Percentiles rank a stretch among this genome's conserved stretches.
These are phyloP conservation scores for Byasa hedistus DNA, from an alignment of 2,888 invertebrate species.

Conservation along the genomic window DNA sequence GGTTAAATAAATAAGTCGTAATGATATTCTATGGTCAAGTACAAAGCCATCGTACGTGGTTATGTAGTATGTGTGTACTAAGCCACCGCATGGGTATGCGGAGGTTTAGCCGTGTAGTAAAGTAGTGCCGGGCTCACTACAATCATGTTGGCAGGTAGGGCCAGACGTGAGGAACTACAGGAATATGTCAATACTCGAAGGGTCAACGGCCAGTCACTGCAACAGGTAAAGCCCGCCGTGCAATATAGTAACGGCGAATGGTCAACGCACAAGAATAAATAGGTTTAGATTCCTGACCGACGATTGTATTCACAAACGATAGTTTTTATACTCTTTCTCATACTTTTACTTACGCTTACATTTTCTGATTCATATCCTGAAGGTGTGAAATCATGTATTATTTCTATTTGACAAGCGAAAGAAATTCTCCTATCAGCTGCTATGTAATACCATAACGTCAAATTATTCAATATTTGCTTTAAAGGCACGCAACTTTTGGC, in stretches of 20 bases:
- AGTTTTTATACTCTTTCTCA: background rate
- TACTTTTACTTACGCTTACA: too few relatives aligned
- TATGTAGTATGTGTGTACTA: background rate
- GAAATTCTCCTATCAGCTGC: slow-evolving; percentile 5
- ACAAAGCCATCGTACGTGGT: background rate
- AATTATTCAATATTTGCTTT: slow-evolving; percentile 70
- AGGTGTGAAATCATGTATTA: background rate
- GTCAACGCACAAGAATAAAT: slow-evolving; percentile 30
- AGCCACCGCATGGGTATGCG: background rate
- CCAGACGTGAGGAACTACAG: slow-evolving; percentile 78
- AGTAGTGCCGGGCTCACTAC: slow-evolving; percentile 52
- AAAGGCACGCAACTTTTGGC: slow-evolving; percentile 61
- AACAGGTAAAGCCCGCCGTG: slow-evolving; percentile 63
- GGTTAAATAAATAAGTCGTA: background rate
- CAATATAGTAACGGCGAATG: slow-evolving; percentile 61
- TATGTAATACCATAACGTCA: slow-evolving; percentile 41
- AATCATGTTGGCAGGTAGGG: slow-evolving; percentile 51
- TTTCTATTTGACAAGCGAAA: slow-evolving; percentile 2
- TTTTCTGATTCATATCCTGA: too few relatives aligned
- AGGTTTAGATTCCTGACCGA: slow-evolving; percentile 27
- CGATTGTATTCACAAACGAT: slow-evolving; percentile 9
- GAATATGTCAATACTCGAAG: slow-evolving; percentile 79
- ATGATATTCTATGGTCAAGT: background rate
- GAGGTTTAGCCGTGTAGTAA: slow-evolving; percentile 41
- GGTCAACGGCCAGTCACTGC: slow-evolving; percentile 73